Conservation (phyloP, 1,140 invertebrate species). For the Carposina sasakii region DNA sequence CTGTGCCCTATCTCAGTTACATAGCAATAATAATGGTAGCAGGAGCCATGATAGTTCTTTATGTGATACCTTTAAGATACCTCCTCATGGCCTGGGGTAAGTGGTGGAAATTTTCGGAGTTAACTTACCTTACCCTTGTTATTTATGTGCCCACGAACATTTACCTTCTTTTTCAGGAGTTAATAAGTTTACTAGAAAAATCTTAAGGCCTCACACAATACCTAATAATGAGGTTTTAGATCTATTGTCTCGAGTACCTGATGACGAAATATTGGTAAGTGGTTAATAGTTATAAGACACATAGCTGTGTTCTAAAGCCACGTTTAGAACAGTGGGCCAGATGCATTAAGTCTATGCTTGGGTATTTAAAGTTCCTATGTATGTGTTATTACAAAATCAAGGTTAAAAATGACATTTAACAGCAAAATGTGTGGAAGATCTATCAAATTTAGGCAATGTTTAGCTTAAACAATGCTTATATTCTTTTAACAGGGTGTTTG, state of each 20-base stretch:
- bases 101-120: constrained; percentile 5
- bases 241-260: constrained; percentile 95
- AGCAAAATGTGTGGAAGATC: no score
- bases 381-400: no score
- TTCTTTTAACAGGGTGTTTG: no score
- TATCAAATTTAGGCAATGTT: no score
- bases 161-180: constrained; percentile 68
- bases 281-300: no score
- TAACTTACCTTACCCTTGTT: neutral
- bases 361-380: no score
- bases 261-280: constrained; percentile 92
- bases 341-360: no score
- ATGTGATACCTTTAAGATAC: constrained; percentile 92
- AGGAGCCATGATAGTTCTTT: constrained; percentile 85
- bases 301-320: no score
- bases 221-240: constrained; percentile 98
- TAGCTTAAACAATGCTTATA: no score
- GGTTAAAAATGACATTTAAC: constrained; percentile 6
- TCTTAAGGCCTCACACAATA: constrained; percentile 93
- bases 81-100: constrained; percentile 95
- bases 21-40: constrained; percentile 87
- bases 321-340: no score
- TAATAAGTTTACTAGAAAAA: constrained; percentile 96
- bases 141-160: neutral
- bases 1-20: constrained; percentile 96